Evolutionary conservation across 2,888 invertebrate species (phyloP).

Genomic region (Drosophila merina): DNA sequence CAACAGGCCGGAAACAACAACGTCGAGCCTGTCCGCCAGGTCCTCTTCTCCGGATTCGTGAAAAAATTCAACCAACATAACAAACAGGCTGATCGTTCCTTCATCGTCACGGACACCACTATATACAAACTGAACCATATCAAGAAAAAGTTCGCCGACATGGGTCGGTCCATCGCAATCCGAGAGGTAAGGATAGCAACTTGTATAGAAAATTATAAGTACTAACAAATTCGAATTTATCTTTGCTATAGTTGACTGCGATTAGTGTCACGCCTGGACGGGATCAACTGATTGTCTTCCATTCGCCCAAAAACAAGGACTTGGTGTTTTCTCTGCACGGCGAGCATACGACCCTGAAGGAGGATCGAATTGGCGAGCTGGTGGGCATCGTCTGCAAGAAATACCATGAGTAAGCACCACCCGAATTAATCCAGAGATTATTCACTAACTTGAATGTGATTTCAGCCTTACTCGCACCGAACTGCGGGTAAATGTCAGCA

Average conservation of each 20-base stretch:
- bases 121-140: conserved; percentile 94
- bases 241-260: conserved; percentile 88
- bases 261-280: conserved; percentile 93
- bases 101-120: conserved; percentile 92
- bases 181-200: conserved; percentile 86
- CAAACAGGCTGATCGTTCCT: conserved; percentile 94
- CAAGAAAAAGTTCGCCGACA: conserved; percentile 91
- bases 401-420: conserved; percentile 89
- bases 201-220: too few relatives aligned
- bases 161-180: conserved; percentile 93
- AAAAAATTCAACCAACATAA: conserved; percentile 85
- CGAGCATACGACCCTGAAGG: conserved; percentile 83
- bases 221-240: background rate
- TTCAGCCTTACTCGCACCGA: conserved; percentile 88
- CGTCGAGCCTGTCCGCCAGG: conserved; percentile 86
- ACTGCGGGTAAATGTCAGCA: conserved; percentile 89
- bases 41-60: conserved; percentile 84
- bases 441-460: background rate
- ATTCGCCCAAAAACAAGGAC: conserved; percentile 94
- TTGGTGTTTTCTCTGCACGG: conserved; percentile 91
- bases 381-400: conserved; percentile 92
- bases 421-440: fast-evolving
- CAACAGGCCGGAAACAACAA: conserved; percentile 48
- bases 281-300: conserved; percentile 94
- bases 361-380: conserved; percentile 94